Percentiles rank a stretch among this genome's conserved stretches.
Conservation (phyloP, 1,140 invertebrate species). For the Aphelinus certus region DNA sequence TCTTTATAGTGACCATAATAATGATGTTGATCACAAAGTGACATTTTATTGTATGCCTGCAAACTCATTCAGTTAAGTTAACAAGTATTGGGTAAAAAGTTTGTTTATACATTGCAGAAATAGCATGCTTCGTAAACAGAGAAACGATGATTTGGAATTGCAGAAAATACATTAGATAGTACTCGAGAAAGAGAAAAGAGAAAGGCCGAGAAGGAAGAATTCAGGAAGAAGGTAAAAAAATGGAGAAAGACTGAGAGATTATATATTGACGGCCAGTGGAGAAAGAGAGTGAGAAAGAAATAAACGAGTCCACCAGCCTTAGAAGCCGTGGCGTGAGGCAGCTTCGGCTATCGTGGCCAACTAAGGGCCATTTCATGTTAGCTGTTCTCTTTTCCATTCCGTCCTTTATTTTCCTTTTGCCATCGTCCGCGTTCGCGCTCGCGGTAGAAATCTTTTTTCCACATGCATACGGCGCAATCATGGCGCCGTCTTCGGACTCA, state of each 20-base stretch:
- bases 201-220: not conserved
- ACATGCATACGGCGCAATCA: constrained; percentile 55
- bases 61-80: too few relatives aligned
- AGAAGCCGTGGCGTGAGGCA: constrained; percentile 40
- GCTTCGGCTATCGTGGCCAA: constrained; percentile 58
- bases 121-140: too few relatives aligned
- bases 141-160: too few relatives aligned
- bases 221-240: constrained; percentile 3
- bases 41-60: too few relatives aligned
- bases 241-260: constrained; percentile 42
- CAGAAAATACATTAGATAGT: too few relatives aligned
- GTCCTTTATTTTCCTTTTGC: constrained; percentile 46
- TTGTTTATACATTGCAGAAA: too few relatives aligned
- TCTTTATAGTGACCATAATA: too few relatives aligned
- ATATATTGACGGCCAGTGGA: constrained; percentile 27
- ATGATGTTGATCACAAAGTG: too few relatives aligned
- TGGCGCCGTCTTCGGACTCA: constrained; percentile 52
- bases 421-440: constrained; percentile 45
- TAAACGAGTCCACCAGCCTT: constrained; percentile 48
- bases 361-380: constrained; percentile 68
- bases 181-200: constrained; percentile 1
- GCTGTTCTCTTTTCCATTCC: constrained; percentile 59
- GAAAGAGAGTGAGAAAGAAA: constrained; percentile 45
- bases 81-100: too few relatives aligned
- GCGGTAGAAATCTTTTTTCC: constrained; percentile 47